Percentiles rank a stretch among this genome's conserved stretches.
phyloP scores from a whole-genome alignment of 2,888 invertebrate genomes.

The Acanthosoma haemorrhoidale region DNA sequence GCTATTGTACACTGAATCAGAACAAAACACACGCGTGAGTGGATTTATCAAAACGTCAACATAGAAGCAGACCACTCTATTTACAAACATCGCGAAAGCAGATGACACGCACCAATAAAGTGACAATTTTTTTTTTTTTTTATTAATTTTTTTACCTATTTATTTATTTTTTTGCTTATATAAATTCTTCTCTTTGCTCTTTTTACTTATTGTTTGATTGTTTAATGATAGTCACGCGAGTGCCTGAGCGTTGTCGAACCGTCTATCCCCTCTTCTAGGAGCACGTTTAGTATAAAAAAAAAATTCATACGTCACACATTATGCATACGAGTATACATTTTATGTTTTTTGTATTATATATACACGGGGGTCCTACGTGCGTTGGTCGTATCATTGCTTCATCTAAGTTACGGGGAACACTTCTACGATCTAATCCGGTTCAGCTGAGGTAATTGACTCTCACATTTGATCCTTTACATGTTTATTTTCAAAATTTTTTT shows the following conservation, averaged over 20 bases:
- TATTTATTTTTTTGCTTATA: not conserved
- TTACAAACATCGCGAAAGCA: slow-evolving; percentile 17
- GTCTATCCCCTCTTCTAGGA: slow-evolving; percentile 22
- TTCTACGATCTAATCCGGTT: slow-evolving; percentile 16
- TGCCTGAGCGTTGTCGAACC: slow-evolving; percentile 20
- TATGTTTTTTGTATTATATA: slow-evolving; percentile 11
- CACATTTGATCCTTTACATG: slow-evolving; percentile 4
- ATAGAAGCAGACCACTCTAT: slow-evolving; percentile 20
- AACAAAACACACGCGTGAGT: not conserved
- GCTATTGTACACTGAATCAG: too few relatives aligned
- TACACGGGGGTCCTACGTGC: slow-evolving; percentile 36
- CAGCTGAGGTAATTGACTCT: slow-evolving; percentile 20
- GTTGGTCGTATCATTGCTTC: slow-evolving; percentile 38
- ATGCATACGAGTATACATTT: slow-evolving; percentile 6
- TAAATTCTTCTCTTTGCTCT: not conserved
- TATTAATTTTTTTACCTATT: not conserved
- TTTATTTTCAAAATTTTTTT: not conserved
- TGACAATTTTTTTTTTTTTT: not conserved
- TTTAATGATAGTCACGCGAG: slow-evolving; percentile 36
- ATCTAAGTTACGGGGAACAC: slow-evolving; percentile 21
- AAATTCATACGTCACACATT: not conserved
- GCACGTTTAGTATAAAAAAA: not conserved
- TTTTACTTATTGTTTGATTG: slow-evolving; percentile 33
- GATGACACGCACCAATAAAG: slow-evolving; percentile 5
- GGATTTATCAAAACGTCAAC: not conserved